Evolutionary conservation across 2,888 invertebrate genomes (phyloP).

Genomic region (Tridacna crocea): DNA sequence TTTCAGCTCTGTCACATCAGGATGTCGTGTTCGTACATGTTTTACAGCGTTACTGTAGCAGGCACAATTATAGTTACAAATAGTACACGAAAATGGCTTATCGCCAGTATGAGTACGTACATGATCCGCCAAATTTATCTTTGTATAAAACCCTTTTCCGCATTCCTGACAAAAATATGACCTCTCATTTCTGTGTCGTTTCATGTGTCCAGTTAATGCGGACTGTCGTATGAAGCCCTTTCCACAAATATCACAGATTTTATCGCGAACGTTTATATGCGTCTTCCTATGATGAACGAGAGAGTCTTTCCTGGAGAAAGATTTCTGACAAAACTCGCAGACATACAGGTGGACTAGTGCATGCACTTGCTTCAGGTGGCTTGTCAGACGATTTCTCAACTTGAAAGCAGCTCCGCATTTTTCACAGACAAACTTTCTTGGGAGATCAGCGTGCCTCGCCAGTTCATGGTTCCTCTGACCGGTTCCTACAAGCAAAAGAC

Average conservation of each 20-base stretch:
- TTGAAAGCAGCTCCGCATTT: constrained; percentile 18
- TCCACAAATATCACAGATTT: constrained; percentile 12
- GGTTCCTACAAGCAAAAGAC: neutral
- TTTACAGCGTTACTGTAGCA: constrained; percentile 3
- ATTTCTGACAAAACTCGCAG: constrained; percentile 3
- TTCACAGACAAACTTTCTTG: constrained; percentile 13
- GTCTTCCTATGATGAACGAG: neutral
- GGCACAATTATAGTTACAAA: constrained; percentile 11
- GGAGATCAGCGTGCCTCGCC: neutral
- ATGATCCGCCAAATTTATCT: neutral
- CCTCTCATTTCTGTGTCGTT: constrained; percentile 18
- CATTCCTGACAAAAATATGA: constrained; percentile 14
- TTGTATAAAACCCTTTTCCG: constrained; percentile 13
- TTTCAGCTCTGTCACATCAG: constrained; percentile 1
- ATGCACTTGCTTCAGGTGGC: neutral
- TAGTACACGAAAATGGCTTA: constrained; percentile 2
- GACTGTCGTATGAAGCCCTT: neutral
- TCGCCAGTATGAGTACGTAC: neutral
- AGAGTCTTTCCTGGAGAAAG: constrained; percentile 5
- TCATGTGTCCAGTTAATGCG: neutral
- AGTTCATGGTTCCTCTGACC: constrained; percentile 15
- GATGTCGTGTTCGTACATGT: neutral
- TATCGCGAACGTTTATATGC: neutral
- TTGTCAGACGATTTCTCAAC: neutral
- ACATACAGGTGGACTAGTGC: neutral